Evolutionary conservation across 2,113 vertebrate genomes (phyloP), one percentile per base, ranked within the genome.

Genomic region (Chaenogobius annularis): DNA sequence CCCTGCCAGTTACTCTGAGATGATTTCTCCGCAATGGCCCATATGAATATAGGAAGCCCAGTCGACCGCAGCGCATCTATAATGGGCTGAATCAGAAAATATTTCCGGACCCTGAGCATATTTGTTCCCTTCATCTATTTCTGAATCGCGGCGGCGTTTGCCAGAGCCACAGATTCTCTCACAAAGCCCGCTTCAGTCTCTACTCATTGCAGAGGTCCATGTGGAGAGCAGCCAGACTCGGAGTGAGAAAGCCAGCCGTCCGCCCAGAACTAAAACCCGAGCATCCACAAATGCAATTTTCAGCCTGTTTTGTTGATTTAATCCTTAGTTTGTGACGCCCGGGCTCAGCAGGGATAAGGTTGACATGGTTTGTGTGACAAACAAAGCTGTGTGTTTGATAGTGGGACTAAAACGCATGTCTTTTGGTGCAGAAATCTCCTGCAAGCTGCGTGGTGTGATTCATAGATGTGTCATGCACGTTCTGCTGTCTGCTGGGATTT

Each of bases 271-370:
- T 92, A 92, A 93, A 91, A 87, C 91, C 87, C 80, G 80, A 84
- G 83, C 86, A 86, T 82, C 77, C 66, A 84, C 90, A 91, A 90
- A 90, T 87, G 91, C 90, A 92, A 94, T 93, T 93, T 93, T 92
- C 89, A 89, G 87, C 75, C 84, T 87, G 85, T 93, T 93, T 92
- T 86, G 75, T 86, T 84, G 84, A 91, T 92, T 87, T 88, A 92
- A 92, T 93, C 88, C 85, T 66, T 83, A 70, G 88, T 85, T 90
- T 91, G 85, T 83, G 83, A 88, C 85, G 87, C 75, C 82, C 80
- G 81, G 64, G 62, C 77, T 84, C 74, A 74, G 66, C 43, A 7
- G 79, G 50, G 50, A 54, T 50, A 50, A 50, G 48, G 15, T 50
- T 54, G 79, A 65, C 76, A 75, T 66, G 59, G 62, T 73, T 58